Percentiles rank a stretch among this genome's conserved stretches.
Evolutionary conservation across 92 coral and sea anemone genomes (phyloP).

Genomic region (Isaurus tuberculatus): DNA sequence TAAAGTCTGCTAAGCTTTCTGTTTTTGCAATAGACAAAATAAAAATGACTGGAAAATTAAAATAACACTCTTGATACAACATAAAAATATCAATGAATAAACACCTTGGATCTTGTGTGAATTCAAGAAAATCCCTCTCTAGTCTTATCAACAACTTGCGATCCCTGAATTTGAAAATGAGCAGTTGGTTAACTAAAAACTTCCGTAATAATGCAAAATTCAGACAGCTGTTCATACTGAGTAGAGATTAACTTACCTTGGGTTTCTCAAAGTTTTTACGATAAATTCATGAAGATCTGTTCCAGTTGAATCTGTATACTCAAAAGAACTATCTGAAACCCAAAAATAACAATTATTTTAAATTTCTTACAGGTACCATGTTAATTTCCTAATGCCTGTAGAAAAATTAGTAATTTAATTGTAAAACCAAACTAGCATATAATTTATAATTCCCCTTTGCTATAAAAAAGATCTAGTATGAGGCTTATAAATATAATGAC

Average conservation of each 20-base stretch:
- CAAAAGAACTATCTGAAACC: slow-evolving; percentile 93
- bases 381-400: too few species aligned
- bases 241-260: slow-evolving; percentile 62
- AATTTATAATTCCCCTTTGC: too few species aligned
- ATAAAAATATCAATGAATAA: neutral
- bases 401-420: too few species aligned
- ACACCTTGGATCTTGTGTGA: slow-evolving; percentile 92
- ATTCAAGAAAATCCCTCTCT: slow-evolving; percentile 90
- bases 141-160: slow-evolving; percentile 90
- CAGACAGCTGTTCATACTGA: neutral
- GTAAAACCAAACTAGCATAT: too few species aligned
- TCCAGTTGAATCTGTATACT: slow-evolving; percentile 99
- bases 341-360: neutral
- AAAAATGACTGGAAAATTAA: neutral
- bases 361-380: neutral
- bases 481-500: too few species aligned
- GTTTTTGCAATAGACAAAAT: too few species aligned
- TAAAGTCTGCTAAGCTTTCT: too few species aligned
- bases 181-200: neutral
- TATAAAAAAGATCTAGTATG: too few species aligned
- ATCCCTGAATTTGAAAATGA: slow-evolving; percentile 70
- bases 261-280: slow-evolving; percentile 90
- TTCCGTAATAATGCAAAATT: neutral
- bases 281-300: slow-evolving; percentile 98
- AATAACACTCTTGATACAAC: neutral